Conservation (phyloP, 2,113 vertebrate genomes). For the Pongo abelii region DNA sequence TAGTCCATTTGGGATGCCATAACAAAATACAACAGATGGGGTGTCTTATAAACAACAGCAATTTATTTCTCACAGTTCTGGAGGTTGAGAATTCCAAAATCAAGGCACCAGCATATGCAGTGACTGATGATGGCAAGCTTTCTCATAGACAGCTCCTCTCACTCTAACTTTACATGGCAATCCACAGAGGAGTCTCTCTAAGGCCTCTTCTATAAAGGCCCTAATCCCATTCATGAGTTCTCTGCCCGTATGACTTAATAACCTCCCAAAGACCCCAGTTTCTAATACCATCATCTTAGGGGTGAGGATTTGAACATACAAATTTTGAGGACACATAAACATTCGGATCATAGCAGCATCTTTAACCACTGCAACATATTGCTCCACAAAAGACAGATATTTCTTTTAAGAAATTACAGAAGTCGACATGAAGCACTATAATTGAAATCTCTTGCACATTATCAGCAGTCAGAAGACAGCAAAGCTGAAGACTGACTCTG, state of each 20-base stretch:
- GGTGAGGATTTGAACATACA: neutral
- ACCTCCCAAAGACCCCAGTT: neutral
- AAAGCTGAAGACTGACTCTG: neutral
- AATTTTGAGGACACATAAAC: neutral
- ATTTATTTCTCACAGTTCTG: neutral
- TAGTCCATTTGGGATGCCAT: neutral
- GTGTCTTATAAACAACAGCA: neutral
- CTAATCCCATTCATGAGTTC: neutral
- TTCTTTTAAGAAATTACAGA: conserved; percentile 42
- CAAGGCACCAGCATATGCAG: neutral
- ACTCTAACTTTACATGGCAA: neutral
- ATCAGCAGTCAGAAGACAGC: neutral
- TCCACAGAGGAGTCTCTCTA: neutral
- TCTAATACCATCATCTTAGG: neutral
- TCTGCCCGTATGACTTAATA: neutral
- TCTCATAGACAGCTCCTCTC: neutral
- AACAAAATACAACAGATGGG: neutral
- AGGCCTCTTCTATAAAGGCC: neutral
- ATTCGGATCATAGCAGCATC: neutral
- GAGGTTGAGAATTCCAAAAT: neutral
- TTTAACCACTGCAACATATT: neutral
- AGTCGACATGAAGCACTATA: neutral
- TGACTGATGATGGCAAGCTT: neutral
- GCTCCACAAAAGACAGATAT: neutral
- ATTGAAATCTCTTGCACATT: neutral